Base-by-base conservation (phyloP, 2,888 invertebrate genomes). In the Latrodectus elegans region DNA sequence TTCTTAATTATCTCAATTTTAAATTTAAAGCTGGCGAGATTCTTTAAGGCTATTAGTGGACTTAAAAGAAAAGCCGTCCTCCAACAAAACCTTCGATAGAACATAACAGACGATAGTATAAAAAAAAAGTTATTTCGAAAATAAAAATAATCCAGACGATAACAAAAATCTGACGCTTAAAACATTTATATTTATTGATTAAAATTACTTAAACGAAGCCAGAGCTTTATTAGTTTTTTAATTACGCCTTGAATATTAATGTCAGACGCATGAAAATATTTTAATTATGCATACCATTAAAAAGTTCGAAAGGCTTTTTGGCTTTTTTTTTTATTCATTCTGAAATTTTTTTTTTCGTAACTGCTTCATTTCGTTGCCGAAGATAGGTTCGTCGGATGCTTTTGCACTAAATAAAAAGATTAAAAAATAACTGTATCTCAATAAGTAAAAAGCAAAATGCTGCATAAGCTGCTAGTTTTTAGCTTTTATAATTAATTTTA, bases 1-100 rank as follows among this genome's bases (percentile, higher is more conserved):
- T 88, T 84, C 84, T 88, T 88, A 88, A 88, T 84, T 88, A 84
- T 88, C 88, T 88, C 88, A 80, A 84, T 83, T 88, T 88, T 83
- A 83, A 88, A 83, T 88, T 88, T 83, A 88, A 83, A 88, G 82
- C 88, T 70, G 52, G 78, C 65, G 74, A 78, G 88, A 88, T 88
- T 88, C 82, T 88, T 88, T 83, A 88, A 83, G 83, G 83, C 88
- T 83, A 88, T 86, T 86, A 86, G 86, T 86, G 81, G 86, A 68
- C 81, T 86, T 86, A 86, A 81, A 72, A 81, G 76, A 76, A 81
- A 74, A 80, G 71, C 80, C 60, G 80, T 49, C 49, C 51, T 72
- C 60, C 60, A 72, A 80, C 71, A 81, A 81, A 81, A 81, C 26
- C 49, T 38, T 15, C 65, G 81, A 67, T 52, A 51, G 38, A 55